Percentiles rank a stretch among this genome's conserved stretches.
Conservation (phyloP, 2,888 invertebrate genomes). For the Calameuta filiformis region DNA sequence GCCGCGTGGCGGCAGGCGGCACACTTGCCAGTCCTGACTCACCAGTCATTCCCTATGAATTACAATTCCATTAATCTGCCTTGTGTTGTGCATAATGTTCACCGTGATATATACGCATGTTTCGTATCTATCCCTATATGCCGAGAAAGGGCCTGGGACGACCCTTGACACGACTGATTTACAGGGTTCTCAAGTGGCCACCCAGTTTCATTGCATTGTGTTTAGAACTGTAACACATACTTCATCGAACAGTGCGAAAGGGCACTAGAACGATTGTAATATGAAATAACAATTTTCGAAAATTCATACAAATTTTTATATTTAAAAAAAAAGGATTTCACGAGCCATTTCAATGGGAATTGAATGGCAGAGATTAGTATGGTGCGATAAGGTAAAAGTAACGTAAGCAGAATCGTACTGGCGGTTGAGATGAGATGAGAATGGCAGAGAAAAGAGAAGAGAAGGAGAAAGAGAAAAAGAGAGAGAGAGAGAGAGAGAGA, state of each 20-base stretch:
- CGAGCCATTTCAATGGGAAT: not conserved
- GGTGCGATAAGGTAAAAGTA: not conserved
- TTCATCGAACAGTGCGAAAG: not conserved
- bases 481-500: constrained; percentile 13
- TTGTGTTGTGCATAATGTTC: constrained; percentile 20
- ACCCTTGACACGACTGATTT: not conserved
- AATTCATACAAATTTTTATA: not conserved
- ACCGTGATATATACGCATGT: not conserved
- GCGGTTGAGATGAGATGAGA: not conserved
- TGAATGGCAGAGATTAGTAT: not conserved
- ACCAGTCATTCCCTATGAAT: constrained; percentile 43
- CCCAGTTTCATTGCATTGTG: not conserved
- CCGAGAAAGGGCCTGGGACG: not conserved
- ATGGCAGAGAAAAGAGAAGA: constrained; percentile 22
- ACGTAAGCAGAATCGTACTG: not conserved
- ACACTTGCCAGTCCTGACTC: constrained; percentile 24
- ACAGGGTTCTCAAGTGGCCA: constrained; percentile 8
- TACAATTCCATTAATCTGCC: constrained; percentile 53
- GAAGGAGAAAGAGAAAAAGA: constrained; percentile 18
- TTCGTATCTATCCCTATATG: not conserved
- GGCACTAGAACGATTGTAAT: not conserved
- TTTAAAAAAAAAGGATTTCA: not conserved
- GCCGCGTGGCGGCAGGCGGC: constrained; percentile 47
- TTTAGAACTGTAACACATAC: not conserved
- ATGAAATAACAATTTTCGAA: not conserved